These are phyloP conservation scores for Drosophila ogumai DNA, from an alignment of 1,140 invertebrate species.

Conservation along the genomic window DNA sequence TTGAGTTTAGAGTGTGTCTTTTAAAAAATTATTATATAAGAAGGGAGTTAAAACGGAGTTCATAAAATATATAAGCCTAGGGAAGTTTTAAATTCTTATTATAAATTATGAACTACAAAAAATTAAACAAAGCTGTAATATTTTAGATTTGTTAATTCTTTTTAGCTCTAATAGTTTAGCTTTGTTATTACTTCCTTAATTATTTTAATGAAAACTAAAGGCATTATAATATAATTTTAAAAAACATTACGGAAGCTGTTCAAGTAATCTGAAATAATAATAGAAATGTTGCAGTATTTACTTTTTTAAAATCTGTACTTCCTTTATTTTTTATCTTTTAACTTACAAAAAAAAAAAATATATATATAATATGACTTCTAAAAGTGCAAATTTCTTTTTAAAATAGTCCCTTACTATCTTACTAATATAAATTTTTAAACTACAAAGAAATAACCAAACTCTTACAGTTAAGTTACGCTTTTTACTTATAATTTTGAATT, in stretches of 20 bases:
- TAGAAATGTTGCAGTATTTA: background rate
- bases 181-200: background rate
- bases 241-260: no score
- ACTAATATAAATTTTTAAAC: no score
- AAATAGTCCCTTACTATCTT: no score
- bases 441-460: no score
- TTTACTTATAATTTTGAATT: no score
- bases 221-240: no score
- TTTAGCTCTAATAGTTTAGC: background rate
- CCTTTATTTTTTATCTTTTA: fast-evolving
- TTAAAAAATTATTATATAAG: constrained; percentile 6
- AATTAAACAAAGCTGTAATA: background rate
- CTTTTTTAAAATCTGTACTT: background rate
- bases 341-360: no score
- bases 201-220: no score
- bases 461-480: no score
- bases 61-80: background rate
- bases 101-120: background rate
- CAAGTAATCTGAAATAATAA: no score
- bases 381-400: no score
- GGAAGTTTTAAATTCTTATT: background rate
- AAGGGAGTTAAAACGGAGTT: background rate
- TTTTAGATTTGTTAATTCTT: background rate
- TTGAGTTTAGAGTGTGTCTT: constrained; percentile 6
- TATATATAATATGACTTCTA: no score